Evolutionary conservation across 2,888 invertebrate genomes (phyloP).

Genomic region (Cryptosula pallasiana): DNA sequence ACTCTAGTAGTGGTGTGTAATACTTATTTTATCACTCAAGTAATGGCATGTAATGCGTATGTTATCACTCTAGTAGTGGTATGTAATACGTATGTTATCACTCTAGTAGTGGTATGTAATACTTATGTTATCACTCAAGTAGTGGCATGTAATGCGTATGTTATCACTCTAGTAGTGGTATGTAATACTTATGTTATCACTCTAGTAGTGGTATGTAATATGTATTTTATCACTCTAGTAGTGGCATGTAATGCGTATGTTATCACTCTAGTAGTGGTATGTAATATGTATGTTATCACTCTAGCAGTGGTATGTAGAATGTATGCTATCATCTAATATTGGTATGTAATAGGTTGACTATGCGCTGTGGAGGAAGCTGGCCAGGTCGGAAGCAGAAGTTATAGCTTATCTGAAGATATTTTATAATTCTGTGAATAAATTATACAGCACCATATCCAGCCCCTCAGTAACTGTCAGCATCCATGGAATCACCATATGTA

Average conservation of each 20-base stretch:
- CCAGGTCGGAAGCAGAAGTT: neutral
- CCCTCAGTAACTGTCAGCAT: conserved; percentile 22
- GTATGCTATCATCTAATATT: too few relatives aligned
- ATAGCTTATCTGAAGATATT: conserved; percentile 12
- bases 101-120: too few relatives aligned
- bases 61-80: neutral
- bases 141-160: neutral
- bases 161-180: neutral
- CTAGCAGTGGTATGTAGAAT: neutral
- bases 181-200: too few relatives aligned
- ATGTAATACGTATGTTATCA: too few relatives aligned
- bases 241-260: neutral
- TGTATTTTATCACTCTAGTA: neutral
- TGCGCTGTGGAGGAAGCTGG: neutral
- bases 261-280: neutral
- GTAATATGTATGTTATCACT: neutral
- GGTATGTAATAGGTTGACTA: conserved; percentile 1
- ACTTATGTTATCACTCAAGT: neutral
- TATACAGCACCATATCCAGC: conserved; percentile 11
- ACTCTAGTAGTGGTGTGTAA: too few relatives aligned
- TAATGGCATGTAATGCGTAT: neutral
- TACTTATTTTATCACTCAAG: too few relatives aligned
- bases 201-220: too few relatives aligned
- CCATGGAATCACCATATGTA: conserved; percentile 12
- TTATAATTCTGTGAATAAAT: neutral